These are phyloP conservation scores for Luperina nickerlii DNA, from an alignment of 2,888 invertebrate genomes.

Conservation along the genomic window DNA sequence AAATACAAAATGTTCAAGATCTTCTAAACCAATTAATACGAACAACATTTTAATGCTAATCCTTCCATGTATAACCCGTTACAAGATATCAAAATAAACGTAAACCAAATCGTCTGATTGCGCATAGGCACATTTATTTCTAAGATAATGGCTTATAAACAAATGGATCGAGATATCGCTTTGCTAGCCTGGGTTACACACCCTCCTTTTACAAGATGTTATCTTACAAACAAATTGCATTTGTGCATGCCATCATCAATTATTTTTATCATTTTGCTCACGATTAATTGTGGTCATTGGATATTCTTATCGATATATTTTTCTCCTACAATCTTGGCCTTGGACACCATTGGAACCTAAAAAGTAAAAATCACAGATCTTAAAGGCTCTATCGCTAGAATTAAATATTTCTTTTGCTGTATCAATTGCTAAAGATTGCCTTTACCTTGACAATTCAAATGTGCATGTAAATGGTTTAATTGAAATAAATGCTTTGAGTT, in stretches of 20 bases:
- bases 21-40: slow-evolving; percentile 10
- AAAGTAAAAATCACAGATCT: slow-evolving; percentile 17
- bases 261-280: slow-evolving; percentile 71
- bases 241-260: slow-evolving; percentile 72
- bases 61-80: slow-evolving; percentile 26
- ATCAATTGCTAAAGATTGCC: slow-evolving; percentile 1
- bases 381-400: slow-evolving; percentile 6
- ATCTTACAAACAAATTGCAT: slow-evolving; percentile 78
- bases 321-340: slow-evolving; percentile 39
- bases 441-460: not conserved
- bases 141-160: slow-evolving; percentile 70
- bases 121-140: slow-evolving; percentile 67
- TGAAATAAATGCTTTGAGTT: not conserved
- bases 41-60: slow-evolving; percentile 2
- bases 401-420: slow-evolving; percentile 28
- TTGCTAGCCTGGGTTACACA: slow-evolving; percentile 57
- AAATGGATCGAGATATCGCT: slow-evolving; percentile 75
- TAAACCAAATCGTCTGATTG: slow-evolving; percentile 56
- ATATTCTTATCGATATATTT: slow-evolving; percentile 59
- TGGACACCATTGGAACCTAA: slow-evolving; percentile 7
- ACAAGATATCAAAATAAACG: slow-evolving; percentile 52
- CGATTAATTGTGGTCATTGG: slow-evolving; percentile 69
- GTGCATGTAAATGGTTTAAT: not conserved
- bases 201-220: slow-evolving; percentile 72
- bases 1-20: not conserved